Base-by-base conservation (phyloP, 2,888 invertebrate species). In the Morpho deidamia region DNA sequence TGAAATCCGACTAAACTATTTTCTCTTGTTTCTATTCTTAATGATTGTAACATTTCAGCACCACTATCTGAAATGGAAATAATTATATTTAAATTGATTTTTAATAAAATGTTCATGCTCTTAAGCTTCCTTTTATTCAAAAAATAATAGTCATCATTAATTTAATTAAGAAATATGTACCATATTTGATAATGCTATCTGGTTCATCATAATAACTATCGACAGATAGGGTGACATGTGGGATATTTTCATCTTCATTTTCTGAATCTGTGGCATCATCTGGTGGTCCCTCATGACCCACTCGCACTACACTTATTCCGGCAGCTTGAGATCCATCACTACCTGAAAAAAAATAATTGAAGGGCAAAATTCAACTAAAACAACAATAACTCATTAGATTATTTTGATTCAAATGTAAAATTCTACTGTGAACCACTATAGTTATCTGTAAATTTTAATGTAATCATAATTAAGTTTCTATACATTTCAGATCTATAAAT, bases 201-300 rank as follows among this genome's bases (percentile, higher is more conserved):
- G 89, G 89, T 68, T 91, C 91, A 62, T 92, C 86, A 76, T 92
- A 93, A 67, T 92, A 93, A 64, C 93, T 92, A 70, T 93, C 93
- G 14, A 93, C 92, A 45, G 92, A 92, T 5, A 93, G 78, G 46
- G 93, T 93, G 1, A 93, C 90, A 72, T 92, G 91, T 56, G 91
- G 92, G 14, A 92, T 88, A 63, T 92, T 92, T 66, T 92, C 92
- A 73, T 92, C 90, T 57, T 91, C 91, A 63, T 81, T 84, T 69
- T 91, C 91, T 53, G 91, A 90, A 55, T 92, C 91, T 38, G 91
- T 91, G 43, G 91, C 91, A 69, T 91, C 90, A 65, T 92, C 91
- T 8, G 87, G 85, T 61, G 77, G 76, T 8, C 89, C 88, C 68
- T 90, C 88, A 65, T 89, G 89, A 1, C 90, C 91, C 53, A 92